Evolutionary conservation across 2,888 invertebrate genomes (phyloP).

Genomic region (Synergus laeviventris): DNA sequence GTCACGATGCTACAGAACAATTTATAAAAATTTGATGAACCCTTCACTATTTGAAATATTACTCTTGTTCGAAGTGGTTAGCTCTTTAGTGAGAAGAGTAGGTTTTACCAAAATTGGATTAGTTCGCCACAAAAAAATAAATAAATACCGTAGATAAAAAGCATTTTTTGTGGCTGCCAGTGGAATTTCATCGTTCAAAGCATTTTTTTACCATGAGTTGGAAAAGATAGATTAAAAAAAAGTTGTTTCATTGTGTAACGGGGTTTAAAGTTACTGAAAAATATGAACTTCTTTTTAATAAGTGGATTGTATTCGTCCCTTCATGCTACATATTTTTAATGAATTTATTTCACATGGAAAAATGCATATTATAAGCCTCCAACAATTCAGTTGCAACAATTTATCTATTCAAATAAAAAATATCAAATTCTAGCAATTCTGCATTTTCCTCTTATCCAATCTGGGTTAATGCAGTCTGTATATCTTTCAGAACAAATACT

Average conservation of each 20-base stretch:
- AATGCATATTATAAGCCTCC: constrained; percentile 29
- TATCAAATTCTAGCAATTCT: neutral
- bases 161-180: neutral
- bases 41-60: constrained; percentile 25
- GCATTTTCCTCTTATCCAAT: neutral
- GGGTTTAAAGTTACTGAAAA: too few species aligned
- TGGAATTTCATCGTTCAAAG: neutral
- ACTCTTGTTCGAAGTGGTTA: neutral
- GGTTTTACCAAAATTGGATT: constrained; percentile 11
- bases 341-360: neutral
- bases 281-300: too few species aligned
- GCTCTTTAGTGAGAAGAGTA: neutral
- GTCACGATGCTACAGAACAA: neutral
- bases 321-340: too few species aligned
- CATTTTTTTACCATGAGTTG: neutral
- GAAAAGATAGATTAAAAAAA: too few species aligned
- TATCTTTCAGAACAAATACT: neutral
- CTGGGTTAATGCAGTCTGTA: neutral
- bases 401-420: constrained; percentile 3
- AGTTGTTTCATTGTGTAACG: too few species aligned
- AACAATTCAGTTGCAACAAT: constrained; percentile 1
- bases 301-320: too few species aligned
- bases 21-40: constrained; percentile 15
- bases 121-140: neutral
- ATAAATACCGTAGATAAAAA: constrained; percentile 3